Conservation (phyloP, 2,113 vertebrate species). For the Tretioscincus oriximinensis region DNA sequence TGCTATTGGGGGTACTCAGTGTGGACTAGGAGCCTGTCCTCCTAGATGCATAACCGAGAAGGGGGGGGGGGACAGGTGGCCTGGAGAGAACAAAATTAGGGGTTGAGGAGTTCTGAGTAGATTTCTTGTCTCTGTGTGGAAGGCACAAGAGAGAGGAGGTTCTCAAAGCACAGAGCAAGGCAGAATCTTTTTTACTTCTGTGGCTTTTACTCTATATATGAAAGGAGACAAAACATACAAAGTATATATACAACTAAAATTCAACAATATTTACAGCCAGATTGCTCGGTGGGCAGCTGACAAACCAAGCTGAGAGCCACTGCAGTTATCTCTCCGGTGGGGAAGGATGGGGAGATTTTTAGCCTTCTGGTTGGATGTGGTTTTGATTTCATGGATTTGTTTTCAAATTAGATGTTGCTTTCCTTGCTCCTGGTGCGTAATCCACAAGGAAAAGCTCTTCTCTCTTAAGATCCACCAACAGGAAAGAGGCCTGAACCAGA, state of each 20-base stretch:
- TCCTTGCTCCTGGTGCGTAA: conserved; percentile 11
- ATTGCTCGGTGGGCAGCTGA: conserved; percentile 72
- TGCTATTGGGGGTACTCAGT: not conserved
- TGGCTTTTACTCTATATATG: conserved; percentile 97
- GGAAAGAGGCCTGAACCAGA: not conserved
- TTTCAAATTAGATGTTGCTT: conserved; percentile 37
- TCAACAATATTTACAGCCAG: conserved; percentile 98
- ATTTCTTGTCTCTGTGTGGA: not conserved
- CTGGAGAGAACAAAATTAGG: too few species aligned
- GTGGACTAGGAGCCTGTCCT: not conserved
- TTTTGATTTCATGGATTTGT: conserved; percentile 13
- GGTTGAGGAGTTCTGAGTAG: too few species aligned
- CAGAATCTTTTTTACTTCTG: conserved; percentile 76
- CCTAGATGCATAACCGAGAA: not conserved
- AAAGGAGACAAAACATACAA: conserved; percentile 99
- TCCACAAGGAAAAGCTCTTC: not conserved
- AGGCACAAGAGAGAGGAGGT: not conserved
- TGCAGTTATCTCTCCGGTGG: conserved; percentile 24
- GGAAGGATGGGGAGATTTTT: not conserved
- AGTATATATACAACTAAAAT: conserved; percentile 98
- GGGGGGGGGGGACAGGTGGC: too few species aligned
- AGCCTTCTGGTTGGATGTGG: conserved; percentile 10
- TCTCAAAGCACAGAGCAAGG: conserved; percentile 58
- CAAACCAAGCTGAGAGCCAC: conserved; percentile 33
- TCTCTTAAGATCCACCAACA: not conserved